phyloP scores from a whole-genome alignment of 2,113 vertebrate genomes.

The Lanius ludovicianus region DNA sequence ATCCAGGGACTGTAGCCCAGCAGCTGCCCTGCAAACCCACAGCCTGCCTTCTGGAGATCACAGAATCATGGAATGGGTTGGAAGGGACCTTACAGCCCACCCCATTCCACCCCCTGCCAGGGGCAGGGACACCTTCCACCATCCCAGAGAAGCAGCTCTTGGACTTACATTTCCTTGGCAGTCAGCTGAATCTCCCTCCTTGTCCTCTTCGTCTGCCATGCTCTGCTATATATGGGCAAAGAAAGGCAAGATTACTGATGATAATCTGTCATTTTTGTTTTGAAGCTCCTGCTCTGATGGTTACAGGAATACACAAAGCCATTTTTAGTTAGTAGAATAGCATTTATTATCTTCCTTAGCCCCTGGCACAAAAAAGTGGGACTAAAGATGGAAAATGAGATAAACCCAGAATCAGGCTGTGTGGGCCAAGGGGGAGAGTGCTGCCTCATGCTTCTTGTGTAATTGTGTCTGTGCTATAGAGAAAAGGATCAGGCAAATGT shows the following conservation, averaged over 20 bases:
- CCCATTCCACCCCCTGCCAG: rapidly evolving
- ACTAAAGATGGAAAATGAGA: neutral
- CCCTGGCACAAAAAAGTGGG: neutral
- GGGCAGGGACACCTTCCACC: neutral
- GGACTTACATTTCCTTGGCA: constrained; percentile 78
- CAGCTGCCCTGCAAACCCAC: neutral
- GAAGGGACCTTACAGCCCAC: neutral
- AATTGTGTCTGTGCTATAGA: neutral
- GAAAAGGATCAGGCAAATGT: neutral
- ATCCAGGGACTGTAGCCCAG: neutral
- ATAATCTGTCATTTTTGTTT: neutral
- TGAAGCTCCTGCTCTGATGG: neutral
- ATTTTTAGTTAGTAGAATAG: neutral
- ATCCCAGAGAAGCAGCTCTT: neutral
- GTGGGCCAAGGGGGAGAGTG: rapidly evolving
- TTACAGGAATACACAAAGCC: neutral
- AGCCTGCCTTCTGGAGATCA: neutral
- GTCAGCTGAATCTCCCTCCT: constrained; percentile 70
- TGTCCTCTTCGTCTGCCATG: constrained; percentile 72
- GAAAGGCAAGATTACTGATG: neutral
- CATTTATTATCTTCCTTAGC: neutral
- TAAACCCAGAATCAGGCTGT: neutral
- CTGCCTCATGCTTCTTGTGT: neutral
- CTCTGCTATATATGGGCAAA: constrained; percentile 72
- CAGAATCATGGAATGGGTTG: no score